phyloP scores from a whole-genome alignment of 1,140 invertebrate genomes.

The Sitobion miscanthi region DNA sequence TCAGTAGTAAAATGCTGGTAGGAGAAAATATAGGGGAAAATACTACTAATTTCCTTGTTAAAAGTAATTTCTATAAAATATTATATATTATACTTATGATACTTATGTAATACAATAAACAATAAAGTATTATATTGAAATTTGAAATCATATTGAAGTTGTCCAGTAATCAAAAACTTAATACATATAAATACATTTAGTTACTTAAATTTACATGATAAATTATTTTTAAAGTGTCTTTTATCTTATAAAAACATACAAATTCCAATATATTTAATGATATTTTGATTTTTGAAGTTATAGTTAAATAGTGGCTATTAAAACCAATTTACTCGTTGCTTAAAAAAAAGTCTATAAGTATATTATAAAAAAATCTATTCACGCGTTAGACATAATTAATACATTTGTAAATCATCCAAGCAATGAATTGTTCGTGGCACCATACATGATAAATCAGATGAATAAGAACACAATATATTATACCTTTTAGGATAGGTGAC shows the following conservation, averaged over 20 bases:
- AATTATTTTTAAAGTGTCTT: background rate
- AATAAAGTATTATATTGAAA: background rate
- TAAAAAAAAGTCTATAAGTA: background rate
- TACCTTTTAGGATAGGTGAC: background rate
- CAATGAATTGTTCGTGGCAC: background rate
- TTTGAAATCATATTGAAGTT: too few relatives aligned
- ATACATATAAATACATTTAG: background rate
- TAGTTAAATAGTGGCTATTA: background rate
- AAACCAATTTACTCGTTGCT: background rate
- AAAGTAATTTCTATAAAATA: background rate
- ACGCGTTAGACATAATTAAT: background rate
- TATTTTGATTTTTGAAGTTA: too few relatives aligned
- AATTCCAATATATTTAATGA: background rate
- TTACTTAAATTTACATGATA: background rate
- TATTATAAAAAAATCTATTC: background rate
- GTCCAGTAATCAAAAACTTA: background rate
- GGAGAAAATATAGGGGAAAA: background rate
- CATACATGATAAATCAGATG: background rate
- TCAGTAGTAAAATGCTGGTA: background rate
- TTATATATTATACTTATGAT: background rate
- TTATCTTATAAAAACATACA: background rate
- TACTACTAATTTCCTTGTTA: background rate
- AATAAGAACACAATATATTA: background rate
- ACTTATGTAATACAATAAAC: background rate
- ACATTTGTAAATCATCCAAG: background rate